These are phyloP conservation scores for Dipodomys stephensi DNA, from an alignment of 2,113 vertebrate genomes.

Conservation along the genomic window DNA sequence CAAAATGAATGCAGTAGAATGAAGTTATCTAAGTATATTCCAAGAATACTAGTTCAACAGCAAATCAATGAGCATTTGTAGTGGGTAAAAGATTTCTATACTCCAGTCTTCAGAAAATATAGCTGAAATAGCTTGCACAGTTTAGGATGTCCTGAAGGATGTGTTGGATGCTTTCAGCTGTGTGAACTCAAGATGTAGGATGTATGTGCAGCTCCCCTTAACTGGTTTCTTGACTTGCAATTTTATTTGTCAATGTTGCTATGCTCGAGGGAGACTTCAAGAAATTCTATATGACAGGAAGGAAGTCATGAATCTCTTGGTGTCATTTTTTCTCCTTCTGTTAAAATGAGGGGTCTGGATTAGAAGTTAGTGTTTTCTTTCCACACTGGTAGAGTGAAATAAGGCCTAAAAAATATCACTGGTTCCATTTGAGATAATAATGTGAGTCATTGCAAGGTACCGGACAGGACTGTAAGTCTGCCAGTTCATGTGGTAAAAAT, in stretches of 20 bases:
- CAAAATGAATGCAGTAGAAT: background rate
- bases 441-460: constrained; percentile 51
- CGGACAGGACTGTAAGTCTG: constrained; percentile 61
- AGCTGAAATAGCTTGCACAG: background rate
- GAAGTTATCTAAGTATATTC: background rate
- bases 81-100: background rate
- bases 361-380: constrained; percentile 57
- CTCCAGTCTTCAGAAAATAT: background rate
- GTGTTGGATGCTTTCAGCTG: background rate
- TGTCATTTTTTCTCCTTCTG: constrained; percentile 46
- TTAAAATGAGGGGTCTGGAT: constrained; percentile 43
- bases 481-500: constrained; percentile 42
- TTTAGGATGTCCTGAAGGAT: background rate
- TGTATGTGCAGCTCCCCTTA: background rate
- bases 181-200: background rate
- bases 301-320: constrained; percentile 3
- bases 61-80: background rate
- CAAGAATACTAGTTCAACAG: background rate
- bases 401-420: constrained; percentile 60
- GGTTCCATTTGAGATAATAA: constrained; percentile 62
- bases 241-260: background rate
- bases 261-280: background rate
- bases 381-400: constrained; percentile 56
- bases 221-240: background rate
- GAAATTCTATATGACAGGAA: constrained; percentile 3